Evolutionary conservation across 2,888 invertebrate genomes (phyloP), one percentile per base, ranked within the genome.

Genomic region (Phorcus lineatus): DNA sequence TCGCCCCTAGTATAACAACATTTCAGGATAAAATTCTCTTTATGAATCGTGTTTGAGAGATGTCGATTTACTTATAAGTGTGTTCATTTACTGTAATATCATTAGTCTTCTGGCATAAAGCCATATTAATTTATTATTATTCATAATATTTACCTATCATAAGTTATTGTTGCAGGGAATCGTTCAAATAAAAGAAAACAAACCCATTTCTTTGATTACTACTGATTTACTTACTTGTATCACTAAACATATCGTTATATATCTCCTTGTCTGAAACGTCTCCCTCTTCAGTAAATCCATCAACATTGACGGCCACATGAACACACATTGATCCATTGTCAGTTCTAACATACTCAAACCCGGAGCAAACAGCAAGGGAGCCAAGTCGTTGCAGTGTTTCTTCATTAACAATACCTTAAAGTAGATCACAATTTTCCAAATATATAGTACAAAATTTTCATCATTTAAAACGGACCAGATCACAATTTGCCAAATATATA

Each of bases 341-440:
- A 9, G 52, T 74, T 7, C 17, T 47, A 2, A 80, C 80, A 31
- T 53, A 54, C 31, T 80, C 80, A 55, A 80, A 80, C 24, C 80
- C 77, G 4, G 80, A 75, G 77, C 80, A 80, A 40, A 80, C 80
- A 0, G 76, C 66, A 31, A 80, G 76, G 31, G 62, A 52, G 19
- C 57, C 75, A 40, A 80, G 31, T 47, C 70, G 28, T 1, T 62
- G 28, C 13, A 62, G 17, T 2, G 28, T 62, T 28, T 24, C 17
- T 4, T 62, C 28, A 28, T 24, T 9, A n/a, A 28, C 13, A 47
- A 9, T 11, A 47, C 47, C 62, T 62, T 16, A 9, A 24, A 17
- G 16, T 1, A n/a, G 19, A 57, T 13, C 57, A 1, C 57, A 24
- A 57, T 19, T 1, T 6, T 6, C 1, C 57, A 9, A 6, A n/a